Conservation (phyloP, 2,113 vertebrate genomes). For the Phainopepla nitens region DNA sequence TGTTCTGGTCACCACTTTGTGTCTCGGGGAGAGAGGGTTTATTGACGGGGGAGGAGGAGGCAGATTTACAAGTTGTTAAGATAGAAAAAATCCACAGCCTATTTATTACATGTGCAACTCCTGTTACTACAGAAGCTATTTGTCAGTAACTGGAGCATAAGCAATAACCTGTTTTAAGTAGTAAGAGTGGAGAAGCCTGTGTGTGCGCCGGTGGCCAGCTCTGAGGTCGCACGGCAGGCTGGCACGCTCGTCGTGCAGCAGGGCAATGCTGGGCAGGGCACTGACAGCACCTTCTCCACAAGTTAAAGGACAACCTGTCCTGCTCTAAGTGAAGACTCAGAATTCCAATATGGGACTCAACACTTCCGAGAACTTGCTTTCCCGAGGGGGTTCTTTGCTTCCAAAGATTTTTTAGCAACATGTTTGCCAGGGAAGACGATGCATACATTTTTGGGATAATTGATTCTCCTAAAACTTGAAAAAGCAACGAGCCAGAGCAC, state of each 20-base stretch:
- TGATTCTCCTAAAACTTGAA: neutral
- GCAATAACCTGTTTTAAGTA: accelerated
- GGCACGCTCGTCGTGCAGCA: accelerated
- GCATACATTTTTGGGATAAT: neutral
- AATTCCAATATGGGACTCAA: too few species aligned
- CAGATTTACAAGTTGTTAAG: neutral
- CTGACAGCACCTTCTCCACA: neutral
- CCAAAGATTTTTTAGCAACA: neutral
- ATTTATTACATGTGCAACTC: neutral
- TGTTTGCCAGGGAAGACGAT: neutral
- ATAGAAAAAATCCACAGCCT: too few species aligned
- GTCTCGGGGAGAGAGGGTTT: neutral
- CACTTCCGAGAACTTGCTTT: neutral
- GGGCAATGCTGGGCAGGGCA: neutral
- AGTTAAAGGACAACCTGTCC: neutral
- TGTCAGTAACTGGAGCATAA: neutral
- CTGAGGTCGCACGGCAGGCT: neutral
- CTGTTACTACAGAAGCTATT: neutral
- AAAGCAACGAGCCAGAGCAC: neutral
- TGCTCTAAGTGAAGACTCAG: neutral
- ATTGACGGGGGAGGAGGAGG: neutral
- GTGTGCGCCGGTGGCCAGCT: accelerated
- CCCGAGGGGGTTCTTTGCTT: neutral
- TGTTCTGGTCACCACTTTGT: neutral
- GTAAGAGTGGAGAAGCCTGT: accelerated